phyloP scores from a whole-genome alignment of 2,888 invertebrate genomes.

The Spisula solida region DNA sequence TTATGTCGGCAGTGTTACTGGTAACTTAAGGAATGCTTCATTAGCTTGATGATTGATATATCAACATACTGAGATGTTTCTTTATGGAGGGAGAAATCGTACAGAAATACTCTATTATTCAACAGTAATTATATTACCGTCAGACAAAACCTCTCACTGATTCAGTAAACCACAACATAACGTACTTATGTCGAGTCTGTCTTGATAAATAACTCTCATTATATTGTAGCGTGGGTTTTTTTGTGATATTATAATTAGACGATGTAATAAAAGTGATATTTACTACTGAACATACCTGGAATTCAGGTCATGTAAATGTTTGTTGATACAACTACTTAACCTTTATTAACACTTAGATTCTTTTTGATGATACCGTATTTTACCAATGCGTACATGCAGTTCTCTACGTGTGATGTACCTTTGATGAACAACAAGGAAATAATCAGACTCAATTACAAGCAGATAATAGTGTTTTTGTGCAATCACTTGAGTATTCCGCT shows the following conservation, averaged over 20 bases:
- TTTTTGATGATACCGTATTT: neutral
- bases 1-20: neutral
- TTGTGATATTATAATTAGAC: neutral
- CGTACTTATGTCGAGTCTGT: neutral
- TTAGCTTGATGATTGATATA: neutral
- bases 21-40: neutral
- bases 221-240: neutral
- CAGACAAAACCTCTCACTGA: neutral
- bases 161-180: neutral
- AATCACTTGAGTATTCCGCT: no score
- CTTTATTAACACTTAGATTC: neutral
- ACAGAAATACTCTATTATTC: neutral
- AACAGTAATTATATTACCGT: neutral
- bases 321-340: neutral
- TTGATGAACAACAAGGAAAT: no score
- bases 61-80: neutral
- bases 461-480: no score
- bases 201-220: neutral
- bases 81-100: neutral
- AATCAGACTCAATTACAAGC: no score
- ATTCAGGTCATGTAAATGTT: neutral
- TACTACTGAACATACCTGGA: neutral
- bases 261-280: neutral
- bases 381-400: no score
- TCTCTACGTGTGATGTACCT: no score